Base-by-base conservation (phyloP, 2,888 invertebrate genomes). In the Monochamus alternatus region DNA sequence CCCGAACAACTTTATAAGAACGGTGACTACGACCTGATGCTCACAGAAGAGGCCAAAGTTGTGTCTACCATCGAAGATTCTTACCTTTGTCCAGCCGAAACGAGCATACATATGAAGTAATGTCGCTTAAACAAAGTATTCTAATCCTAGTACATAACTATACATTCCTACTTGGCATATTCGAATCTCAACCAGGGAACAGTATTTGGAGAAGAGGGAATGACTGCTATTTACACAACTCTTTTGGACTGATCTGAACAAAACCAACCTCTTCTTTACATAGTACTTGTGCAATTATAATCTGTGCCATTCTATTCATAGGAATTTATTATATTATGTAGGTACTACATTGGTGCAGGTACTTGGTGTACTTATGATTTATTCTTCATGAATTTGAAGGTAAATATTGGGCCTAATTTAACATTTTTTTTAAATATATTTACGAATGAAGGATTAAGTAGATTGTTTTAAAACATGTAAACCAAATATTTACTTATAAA, bases 1-100 rank as follows among this genome's bases (percentile, higher is more conserved):
- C 92, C 93, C 0, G 93, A 93, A 88, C 77, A 86, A 52, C 84
- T 83, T 7, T 82, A 88, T 4, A 86, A 86, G 74, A 89, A 93
- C 85, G 94, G 94, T 5, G 90, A 91, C 75, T 94, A 91, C 81
- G 84, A 87, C 30, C 85, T 89, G 44, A 88, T 86, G 66, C 86
- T 93, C 0, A 74, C 90, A 2, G 81, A 84, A 44, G 87, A 85
- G 65, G 90, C 93, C 1, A 80, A 87, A 74, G 81, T 89, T 30
- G 89, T 91, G 5, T 87, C 90, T 0, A 89, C 90, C 77, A 52
- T 85, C 38, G 81, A 87, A 9, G 92, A 92, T 81, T 83, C 86
- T 4, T 80, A 77, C 14, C 79, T 92, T 30, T 92, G 92, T 83
- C 90, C 90, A 44, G 79, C 78, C 7, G 38, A 78, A 9, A 43